Percentiles rank a stretch among this genome's conserved stretches.
These are phyloP conservation scores for Calyptommatus sinebrachiatus DNA, from an alignment of 2,113 vertebrate species.

Conservation along the genomic window DNA sequence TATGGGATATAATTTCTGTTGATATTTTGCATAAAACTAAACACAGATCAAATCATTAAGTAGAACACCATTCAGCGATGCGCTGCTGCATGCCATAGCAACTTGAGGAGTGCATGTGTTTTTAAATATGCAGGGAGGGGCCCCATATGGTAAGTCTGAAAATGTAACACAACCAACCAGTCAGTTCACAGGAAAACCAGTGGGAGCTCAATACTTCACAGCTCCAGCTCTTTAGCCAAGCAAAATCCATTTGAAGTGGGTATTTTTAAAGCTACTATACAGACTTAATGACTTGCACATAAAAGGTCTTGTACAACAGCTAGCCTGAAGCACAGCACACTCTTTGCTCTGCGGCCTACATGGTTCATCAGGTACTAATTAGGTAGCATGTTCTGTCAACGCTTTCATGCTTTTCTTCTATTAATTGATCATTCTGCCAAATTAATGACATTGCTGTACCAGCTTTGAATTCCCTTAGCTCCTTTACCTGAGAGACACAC, in stretches of 20 bases:
- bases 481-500: constrained; percentile 49
- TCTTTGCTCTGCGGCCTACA: constrained; percentile 60
- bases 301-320: constrained; percentile 38
- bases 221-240: constrained; percentile 10
- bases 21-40: not conserved
- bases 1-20: not conserved
- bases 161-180: not conserved
- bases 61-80: no score
- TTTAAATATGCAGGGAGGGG: not conserved
- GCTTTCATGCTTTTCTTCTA: constrained; percentile 65
- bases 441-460: constrained; percentile 65
- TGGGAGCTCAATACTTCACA: not conserved
- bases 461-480: constrained; percentile 55
- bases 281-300: constrained; percentile 36
- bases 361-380: constrained; percentile 75
- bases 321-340: constrained; percentile 44
- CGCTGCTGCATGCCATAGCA: not conserved
- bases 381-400: constrained; percentile 73
- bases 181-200: constrained; percentile 4
- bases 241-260: constrained; percentile 4
- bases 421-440: constrained; percentile 76
- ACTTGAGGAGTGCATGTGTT: not conserved
- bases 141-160: not conserved
- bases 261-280: constrained; percentile 36
- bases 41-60: not conserved